phyloP scores from a whole-genome alignment of 2,888 invertebrate species.

The Isoperla grammatica region DNA sequence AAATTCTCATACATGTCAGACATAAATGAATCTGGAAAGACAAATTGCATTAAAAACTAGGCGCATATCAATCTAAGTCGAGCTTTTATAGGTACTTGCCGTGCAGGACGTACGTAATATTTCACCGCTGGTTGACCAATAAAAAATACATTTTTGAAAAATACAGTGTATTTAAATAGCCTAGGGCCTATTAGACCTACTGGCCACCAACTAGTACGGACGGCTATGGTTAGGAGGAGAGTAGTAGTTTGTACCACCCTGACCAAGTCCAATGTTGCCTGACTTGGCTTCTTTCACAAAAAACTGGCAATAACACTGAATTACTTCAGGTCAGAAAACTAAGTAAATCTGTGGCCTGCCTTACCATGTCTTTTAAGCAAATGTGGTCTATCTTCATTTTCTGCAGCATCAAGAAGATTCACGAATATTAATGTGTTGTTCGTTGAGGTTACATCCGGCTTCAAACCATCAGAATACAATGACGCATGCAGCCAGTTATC shows the following conservation, averaged over 20 bases:
- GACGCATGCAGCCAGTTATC: conserved; percentile 13
- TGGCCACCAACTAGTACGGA: too few species aligned
- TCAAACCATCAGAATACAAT: not conserved
- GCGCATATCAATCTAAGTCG: too few species aligned
- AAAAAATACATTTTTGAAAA: too few species aligned
- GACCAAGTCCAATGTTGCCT: too few species aligned
- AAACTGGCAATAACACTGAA: not conserved
- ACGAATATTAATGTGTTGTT: conserved; percentile 26
- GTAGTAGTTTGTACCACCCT: too few species aligned
- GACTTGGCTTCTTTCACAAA: not conserved
- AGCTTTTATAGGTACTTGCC: too few species aligned
- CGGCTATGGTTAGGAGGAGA: too few species aligned
- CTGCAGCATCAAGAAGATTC: conserved; percentile 34
- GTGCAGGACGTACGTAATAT: too few species aligned
- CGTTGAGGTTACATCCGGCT: not conserved
- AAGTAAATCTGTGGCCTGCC: not conserved
- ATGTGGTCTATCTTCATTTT: conserved; percentile 48
- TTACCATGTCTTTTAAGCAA: conserved; percentile 53
- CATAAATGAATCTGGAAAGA: conserved; percentile 41
- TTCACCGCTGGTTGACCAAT: too few species aligned
- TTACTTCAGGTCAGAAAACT: conserved; percentile 42
- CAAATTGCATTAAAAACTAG: not conserved
- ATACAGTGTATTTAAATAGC: too few species aligned
- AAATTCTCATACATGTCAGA: conserved; percentile 49
- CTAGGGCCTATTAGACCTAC: too few species aligned